Conservation (phyloP, 2,113 vertebrate genomes). For the Sprattus sprattus region DNA sequence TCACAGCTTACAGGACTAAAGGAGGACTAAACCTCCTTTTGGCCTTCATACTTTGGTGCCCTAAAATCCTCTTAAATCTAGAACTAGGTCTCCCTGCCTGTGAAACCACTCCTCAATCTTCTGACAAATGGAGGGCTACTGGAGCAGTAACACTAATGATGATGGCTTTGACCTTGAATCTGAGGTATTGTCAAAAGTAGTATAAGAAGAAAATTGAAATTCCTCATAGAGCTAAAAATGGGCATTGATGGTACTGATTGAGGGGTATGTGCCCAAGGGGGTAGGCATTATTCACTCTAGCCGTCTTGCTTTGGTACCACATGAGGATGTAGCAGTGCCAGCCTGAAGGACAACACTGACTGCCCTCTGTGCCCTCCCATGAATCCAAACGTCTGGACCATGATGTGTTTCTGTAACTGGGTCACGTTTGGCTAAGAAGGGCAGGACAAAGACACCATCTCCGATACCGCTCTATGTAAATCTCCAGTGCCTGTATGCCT, state of each 20-base stretch:
- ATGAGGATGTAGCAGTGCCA: not conserved
- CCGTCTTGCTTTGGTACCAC: not conserved
- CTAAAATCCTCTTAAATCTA: not conserved
- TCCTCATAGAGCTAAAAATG: not conserved
- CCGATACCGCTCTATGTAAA: not conserved
- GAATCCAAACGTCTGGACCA: not conserved
- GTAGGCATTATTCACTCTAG: not conserved
- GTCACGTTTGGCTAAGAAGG: not conserved
- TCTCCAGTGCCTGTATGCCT: not conserved
- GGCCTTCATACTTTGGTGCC: not conserved
- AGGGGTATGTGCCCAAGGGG: not conserved
- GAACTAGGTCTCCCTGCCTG: not conserved
- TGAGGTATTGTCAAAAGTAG: not conserved
- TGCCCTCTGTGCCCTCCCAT: not conserved
- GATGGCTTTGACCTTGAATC: not conserved
- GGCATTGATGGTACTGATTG: not conserved
- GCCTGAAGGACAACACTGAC: not conserved
- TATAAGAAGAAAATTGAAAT: not conserved
- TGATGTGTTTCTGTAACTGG: slow-evolving; percentile 1
- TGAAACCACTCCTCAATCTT: not conserved
- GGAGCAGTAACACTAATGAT: not conserved
- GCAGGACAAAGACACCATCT: not conserved
- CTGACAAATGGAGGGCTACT: not conserved
- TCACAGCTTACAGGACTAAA: not conserved
- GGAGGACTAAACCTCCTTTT: not conserved